Conservation (phyloP, 1,140 invertebrate species). For the Anoplophora glabripennis region DNA sequence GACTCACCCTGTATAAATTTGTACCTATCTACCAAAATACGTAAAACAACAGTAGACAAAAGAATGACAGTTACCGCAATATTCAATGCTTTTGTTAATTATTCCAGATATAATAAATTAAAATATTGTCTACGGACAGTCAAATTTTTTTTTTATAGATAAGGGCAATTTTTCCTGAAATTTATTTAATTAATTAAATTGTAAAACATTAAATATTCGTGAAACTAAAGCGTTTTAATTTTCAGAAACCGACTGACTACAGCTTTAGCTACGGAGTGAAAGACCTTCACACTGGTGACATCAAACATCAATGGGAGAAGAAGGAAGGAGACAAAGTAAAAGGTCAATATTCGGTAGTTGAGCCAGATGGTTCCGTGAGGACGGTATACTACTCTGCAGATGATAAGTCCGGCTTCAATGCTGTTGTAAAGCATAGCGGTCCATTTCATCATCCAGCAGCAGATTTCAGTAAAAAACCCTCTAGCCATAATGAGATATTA, state of each 20-base stretch:
- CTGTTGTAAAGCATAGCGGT: slow-evolving; percentile 42
- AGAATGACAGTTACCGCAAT: no score
- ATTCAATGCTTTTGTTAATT: no score
- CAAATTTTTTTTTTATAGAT: no score
- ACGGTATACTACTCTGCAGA: slow-evolving; percentile 59
- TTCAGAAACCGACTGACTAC: slow-evolving; percentile 51
- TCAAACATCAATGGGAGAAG: slow-evolving; percentile 54
- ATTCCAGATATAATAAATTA: no score
- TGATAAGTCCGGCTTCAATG: slow-evolving; percentile 53
- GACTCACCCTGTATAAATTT: no score
- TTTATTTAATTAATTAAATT: neutral
- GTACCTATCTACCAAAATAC: no score
- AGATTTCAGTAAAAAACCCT: neutral
- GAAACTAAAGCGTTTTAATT: neutral
- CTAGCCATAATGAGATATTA: slow-evolving; percentile 17
- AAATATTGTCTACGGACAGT: no score
- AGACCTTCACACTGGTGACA: slow-evolving; percentile 68
- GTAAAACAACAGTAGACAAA: no score
- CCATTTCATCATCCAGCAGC: slow-evolving; percentile 34
- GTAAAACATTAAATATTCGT: neutral
- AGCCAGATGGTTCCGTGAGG: slow-evolving; percentile 57
- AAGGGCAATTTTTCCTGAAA: neutral
- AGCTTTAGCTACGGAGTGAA: slow-evolving; percentile 71
- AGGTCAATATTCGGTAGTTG: slow-evolving; percentile 49
- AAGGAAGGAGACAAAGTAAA: slow-evolving; percentile 42